These are phyloP conservation scores for Nymphicus hollandicus DNA, from an alignment of 2,113 vertebrate species.

Conservation along the genomic window DNA sequence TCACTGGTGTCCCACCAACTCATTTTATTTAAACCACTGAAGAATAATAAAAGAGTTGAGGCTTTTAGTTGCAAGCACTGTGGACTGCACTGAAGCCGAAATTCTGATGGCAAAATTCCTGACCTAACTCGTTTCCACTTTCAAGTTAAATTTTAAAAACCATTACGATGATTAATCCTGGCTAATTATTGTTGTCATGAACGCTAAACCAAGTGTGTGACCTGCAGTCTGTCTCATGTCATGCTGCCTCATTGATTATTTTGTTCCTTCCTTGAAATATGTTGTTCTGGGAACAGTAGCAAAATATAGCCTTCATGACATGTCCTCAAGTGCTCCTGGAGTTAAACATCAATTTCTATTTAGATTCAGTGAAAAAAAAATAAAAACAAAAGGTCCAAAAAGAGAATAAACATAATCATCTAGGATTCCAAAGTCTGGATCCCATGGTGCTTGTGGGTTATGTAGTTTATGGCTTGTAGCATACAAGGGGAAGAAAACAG, in stretches of 20 bases:
- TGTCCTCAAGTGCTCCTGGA: neutral
- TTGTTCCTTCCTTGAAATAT: constrained; percentile 13
- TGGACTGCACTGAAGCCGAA: neutral
- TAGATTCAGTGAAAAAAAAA: neutral
- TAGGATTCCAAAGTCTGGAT: neutral
- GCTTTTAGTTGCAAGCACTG: neutral
- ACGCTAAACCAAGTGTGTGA: neutral
- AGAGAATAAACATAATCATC: neutral
- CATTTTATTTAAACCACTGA: neutral
- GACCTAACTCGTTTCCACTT: constrained; percentile 23
- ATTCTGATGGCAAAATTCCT: constrained; percentile 34
- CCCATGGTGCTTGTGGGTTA: neutral
- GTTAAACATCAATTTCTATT: constrained; percentile 24
- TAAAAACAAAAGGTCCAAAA: neutral
- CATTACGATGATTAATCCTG: constrained; percentile 53
- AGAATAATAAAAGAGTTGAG: neutral
- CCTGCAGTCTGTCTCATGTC: constrained; percentile 24
- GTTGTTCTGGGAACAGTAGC: neutral
- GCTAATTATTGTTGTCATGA: constrained; percentile 54
- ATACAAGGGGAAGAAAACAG: neutral
- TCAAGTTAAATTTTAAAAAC: constrained; percentile 57
- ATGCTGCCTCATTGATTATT: constrained; percentile 28
- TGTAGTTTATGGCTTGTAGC: neutral
- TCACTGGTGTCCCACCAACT: neutral
- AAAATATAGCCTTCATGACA: neutral